Evolutionary conservation across 2,888 invertebrate genomes (phyloP), one percentile per base, ranked within the genome.

Genomic region (Mythimna ferrago): DNA sequence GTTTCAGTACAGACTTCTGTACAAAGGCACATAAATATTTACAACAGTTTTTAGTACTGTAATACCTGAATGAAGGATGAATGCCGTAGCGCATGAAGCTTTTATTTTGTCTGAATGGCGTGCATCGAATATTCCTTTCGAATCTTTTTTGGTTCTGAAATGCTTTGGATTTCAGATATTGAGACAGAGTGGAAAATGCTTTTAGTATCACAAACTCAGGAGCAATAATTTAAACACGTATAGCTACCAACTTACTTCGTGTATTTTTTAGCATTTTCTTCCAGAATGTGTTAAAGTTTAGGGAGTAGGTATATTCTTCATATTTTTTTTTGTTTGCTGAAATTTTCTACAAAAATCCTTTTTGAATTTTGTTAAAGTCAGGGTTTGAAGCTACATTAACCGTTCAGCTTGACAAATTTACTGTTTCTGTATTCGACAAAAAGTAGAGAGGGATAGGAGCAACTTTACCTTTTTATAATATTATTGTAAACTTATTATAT

Each of bases 121-220:
- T 53, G 56, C 64, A 16, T 58, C 19, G 19, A 62, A 76, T 53
- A 66, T 66, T 74, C 26, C 6, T 57, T 66, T 54, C 10, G 0
- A 7, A 21, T 71, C n/a, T 35, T 68, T 81, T 81, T 81, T 66
- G 9, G 32, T 63, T 57, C 51, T 53, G 53, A 54, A 74, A 66
- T 74, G 57, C 75, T 63, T 66, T 66, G 66, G 66, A 58, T 75
- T 54, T 75, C 58, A 63, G 38, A 67, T 76, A 76, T 81, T 64
- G 60, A 76, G 35, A 51, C n/a, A 35, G n/a, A 66, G 54, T 75
- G 26, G 58, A 60, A 64, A 77, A 77, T 67, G 77, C 63, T 78
- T 76, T 81, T 67, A 75, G 66, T 58, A 68, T 44, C 51, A 66
- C 58, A 57, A 58, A 66, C 32, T 48, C 66, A 41, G 32, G 48